Evolutionary conservation across 2,888 invertebrate genomes (phyloP).

Genomic region (Erebia aethiops): DNA sequence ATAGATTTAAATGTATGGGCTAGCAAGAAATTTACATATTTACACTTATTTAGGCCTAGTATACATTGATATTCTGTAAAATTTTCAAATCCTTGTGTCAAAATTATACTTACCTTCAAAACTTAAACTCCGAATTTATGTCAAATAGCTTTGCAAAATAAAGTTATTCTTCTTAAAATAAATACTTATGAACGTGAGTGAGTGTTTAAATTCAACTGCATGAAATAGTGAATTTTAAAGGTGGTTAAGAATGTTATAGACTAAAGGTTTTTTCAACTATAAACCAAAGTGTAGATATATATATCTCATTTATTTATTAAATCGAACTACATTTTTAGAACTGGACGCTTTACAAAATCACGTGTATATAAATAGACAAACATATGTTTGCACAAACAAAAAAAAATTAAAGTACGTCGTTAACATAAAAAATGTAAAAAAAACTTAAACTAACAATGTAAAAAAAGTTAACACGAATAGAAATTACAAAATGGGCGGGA

Average conservation of each 20-base stretch:
- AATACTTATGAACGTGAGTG: constrained; percentile 2
- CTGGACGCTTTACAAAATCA: constrained; percentile 48
- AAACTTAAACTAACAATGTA: constrained; percentile 40
- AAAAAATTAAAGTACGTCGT: constrained; percentile 36
- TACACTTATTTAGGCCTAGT: constrained; percentile 58
- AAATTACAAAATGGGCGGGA: constrained; percentile 40
- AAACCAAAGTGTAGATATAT: constrained; percentile 24
- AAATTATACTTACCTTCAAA: constrained; percentile 32
- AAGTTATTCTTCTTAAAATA: constrained; percentile 24
- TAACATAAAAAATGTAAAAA: constrained; percentile 44
- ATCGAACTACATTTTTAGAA: constrained; percentile 38
- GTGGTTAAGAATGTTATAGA: constrained; percentile 5
- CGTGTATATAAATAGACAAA: constrained; percentile 42
- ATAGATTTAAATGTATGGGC: constrained; percentile 43
- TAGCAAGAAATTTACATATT: constrained; percentile 65
- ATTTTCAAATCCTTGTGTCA: constrained; percentile 26
- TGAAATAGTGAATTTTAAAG: constrained; percentile 8
- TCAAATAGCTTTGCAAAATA: constrained; percentile 39
- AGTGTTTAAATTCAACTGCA: constrained; percentile 2
- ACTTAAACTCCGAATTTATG: constrained; percentile 34
- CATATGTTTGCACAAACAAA: constrained; percentile 37
- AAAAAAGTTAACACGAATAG: constrained; percentile 32
- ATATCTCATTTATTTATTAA: constrained; percentile 38
- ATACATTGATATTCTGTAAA: constrained; percentile 38
- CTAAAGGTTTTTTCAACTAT: constrained; percentile 23